Evolutionary conservation across 1,140 invertebrate species (phyloP).

Genomic region (Aphelenchoides besseyi): DNA sequence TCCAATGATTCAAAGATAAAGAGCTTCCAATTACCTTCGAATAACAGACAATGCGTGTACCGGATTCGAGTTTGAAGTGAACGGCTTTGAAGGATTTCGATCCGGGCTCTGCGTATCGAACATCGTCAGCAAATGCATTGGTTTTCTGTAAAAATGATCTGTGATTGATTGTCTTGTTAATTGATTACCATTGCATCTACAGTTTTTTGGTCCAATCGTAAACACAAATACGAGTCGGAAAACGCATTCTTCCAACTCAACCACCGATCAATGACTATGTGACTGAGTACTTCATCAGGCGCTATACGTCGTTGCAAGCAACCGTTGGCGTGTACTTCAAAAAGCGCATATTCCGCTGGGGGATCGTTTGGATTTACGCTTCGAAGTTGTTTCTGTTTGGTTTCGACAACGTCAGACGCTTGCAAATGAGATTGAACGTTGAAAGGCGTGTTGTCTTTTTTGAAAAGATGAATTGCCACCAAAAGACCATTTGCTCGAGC

Average conservation of each 20-base stretch:
- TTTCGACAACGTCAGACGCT: conserved; percentile 21
- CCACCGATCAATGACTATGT: conserved; percentile 52
- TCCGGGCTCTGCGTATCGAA: conserved; percentile 51
- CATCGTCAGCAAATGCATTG: conserved; percentile 52
- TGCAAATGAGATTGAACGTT: conserved; percentile 38
- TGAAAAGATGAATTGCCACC: conserved; percentile 50
- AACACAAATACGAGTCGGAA: conserved; percentile 35
- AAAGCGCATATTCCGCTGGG: conserved; percentile 23
- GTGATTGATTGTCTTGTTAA: conserved; percentile 13
- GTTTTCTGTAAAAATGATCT: conserved; percentile 42
- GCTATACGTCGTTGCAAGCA: conserved; percentile 39
- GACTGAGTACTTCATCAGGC: conserved; percentile 33
- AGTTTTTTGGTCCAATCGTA: conserved; percentile 38
- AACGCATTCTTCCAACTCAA: conserved; percentile 44
- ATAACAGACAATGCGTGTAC: conserved; percentile 40
- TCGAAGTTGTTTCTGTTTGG: conserved; percentile 16
- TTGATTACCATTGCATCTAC: conserved; percentile 29
- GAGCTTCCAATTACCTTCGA: conserved; percentile 31
- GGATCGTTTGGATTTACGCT: background rate
- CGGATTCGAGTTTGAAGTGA: conserved; percentile 47
- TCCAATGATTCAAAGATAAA: conserved; percentile 20
- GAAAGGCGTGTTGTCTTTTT: conserved; percentile 54
- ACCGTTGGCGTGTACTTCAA: conserved; percentile 37
- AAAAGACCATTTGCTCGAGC: conserved; percentile 54
- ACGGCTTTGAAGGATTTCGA: conserved; percentile 52